Base-by-base conservation (phyloP, 2,888 invertebrate genomes). In the Drosophila prolongata region DNA sequence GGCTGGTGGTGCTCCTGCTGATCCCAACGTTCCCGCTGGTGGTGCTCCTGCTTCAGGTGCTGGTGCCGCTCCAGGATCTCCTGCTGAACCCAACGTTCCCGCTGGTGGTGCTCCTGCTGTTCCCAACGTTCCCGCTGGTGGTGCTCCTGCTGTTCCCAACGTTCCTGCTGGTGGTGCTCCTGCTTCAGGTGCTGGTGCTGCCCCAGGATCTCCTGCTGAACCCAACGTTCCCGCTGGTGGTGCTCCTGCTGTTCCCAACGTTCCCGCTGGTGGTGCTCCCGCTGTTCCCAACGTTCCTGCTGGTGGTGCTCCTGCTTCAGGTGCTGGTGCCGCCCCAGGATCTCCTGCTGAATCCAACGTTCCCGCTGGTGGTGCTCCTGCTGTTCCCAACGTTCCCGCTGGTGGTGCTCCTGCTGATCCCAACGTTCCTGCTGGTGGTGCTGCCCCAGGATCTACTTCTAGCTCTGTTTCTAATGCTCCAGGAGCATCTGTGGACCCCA, bases 211-310 rank as follows among this genome's bases (percentile, higher is more conserved):
- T 16, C 16, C 16, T 16, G 16, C 16, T 16, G 16, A 16, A 16
- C 16, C 1, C 16, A 66, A 49, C 11, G 65, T 69, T 0, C 11
- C 62, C 1, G 47, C 40, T 1, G 55, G 14, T 13, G 56, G 46
- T 0, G 0, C 11, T 9, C 56, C 61, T 2, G 62, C 40, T 0
- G 65, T 69, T 1, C 66, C 66, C 0, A 19, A 49, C n/a, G 65
- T 69, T 0, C 59, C 76, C 9, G 53, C 47, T 47, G 62, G 49
- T 16, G 46, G 66, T 55, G 38, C 71, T 56, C 65, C 71, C 4
- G 47, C 42, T 0, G 65, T 69, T 1, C 66, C 66, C 0, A 19
- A 49, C n/a, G 65, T 69, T 0, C 59, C 76, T 9, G 53, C 47
- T 47, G 62, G 49, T 16, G 46, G 66, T 55, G 38, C 71, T 56